Conservation (phyloP, 2,888 invertebrate species). For the Pyrochroa serraticornis region DNA sequence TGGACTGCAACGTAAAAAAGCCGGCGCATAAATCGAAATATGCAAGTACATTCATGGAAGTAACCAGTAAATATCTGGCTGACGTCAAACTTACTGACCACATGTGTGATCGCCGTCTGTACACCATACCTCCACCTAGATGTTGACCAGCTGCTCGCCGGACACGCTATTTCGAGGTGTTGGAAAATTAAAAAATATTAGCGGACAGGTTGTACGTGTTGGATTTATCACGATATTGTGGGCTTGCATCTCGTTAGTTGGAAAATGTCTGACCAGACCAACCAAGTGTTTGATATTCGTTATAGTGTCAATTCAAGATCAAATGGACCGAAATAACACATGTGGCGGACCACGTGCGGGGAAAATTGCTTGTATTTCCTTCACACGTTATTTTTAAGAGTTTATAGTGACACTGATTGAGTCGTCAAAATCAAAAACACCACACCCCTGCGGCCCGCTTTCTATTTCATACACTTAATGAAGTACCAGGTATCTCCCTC, state of each 20-base stretch:
- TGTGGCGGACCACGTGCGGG: constrained; percentile 45
- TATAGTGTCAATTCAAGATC: constrained; percentile 45
- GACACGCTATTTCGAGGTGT: constrained; percentile 20
- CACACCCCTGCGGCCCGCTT: background rate
- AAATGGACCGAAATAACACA: constrained; percentile 43
- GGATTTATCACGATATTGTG: constrained; percentile 37
- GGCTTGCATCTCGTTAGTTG: constrained; percentile 39
- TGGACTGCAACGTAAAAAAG: constrained; percentile 8
- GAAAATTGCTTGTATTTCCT: constrained; percentile 46
- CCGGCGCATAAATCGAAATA: background rate
- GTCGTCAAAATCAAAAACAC: constrained; percentile 24
- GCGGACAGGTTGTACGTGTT: constrained; percentile 37
- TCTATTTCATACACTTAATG: no score
- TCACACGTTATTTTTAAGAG: constrained; percentile 41
- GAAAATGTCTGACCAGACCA: constrained; percentile 34
- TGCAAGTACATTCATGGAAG: background rate
- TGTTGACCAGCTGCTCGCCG: constrained; percentile 43
- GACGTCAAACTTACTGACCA: constrained; percentile 44
- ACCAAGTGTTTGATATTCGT: constrained; percentile 42
- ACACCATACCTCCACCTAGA: constrained; percentile 5
- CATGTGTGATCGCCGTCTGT: constrained; percentile 42
- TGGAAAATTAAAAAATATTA: constrained; percentile 32
- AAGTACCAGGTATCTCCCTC: no score
- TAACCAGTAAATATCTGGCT: constrained; percentile 12
- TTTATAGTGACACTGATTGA: constrained; percentile 31